These are phyloP conservation scores for Anagrus nilaparvatae DNA, from an alignment of 1,140 invertebrate genomes.

Conservation along the genomic window DNA sequence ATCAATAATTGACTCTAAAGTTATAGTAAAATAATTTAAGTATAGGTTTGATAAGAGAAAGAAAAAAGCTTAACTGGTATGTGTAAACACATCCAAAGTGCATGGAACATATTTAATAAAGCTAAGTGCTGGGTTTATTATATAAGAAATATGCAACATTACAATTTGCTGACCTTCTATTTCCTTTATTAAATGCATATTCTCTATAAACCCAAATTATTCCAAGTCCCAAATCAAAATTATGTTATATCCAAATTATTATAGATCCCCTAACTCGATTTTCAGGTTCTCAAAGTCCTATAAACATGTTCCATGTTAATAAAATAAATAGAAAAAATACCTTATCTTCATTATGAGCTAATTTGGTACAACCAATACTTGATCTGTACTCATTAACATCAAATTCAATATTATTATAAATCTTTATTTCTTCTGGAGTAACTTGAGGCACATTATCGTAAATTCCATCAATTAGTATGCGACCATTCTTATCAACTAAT, in stretches of 20 bases:
- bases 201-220: neutral
- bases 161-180: too few species aligned
- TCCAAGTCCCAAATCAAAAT: neutral
- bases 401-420: conserved; percentile 87
- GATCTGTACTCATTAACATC: conserved; percentile 63
- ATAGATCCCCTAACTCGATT: conserved; percentile 1
- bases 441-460: conserved; percentile 68
- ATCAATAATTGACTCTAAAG: conserved; percentile 61
- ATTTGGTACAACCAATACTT: conserved; percentile 58
- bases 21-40: too few species aligned
- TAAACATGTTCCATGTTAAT: too few species aligned
- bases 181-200: conserved; percentile 2
- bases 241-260: too few species aligned
- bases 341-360: conserved; percentile 71
- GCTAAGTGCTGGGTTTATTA: too few species aligned
- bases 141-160: too few species aligned
- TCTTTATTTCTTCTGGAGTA: conserved; percentile 61
- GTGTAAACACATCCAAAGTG: too few species aligned
- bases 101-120: too few species aligned
- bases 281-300: too few species aligned
- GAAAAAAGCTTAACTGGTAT: too few species aligned
- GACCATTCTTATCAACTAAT: conserved; percentile 75
- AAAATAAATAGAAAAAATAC: too few species aligned
- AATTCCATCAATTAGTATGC: conserved; percentile 71
- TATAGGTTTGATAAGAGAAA: too few species aligned